Evolutionary conservation across 35 echinoderm and acorn worm genomes (phyloP).

Genomic region (Heliocidaris erythrogramma): DNA sequence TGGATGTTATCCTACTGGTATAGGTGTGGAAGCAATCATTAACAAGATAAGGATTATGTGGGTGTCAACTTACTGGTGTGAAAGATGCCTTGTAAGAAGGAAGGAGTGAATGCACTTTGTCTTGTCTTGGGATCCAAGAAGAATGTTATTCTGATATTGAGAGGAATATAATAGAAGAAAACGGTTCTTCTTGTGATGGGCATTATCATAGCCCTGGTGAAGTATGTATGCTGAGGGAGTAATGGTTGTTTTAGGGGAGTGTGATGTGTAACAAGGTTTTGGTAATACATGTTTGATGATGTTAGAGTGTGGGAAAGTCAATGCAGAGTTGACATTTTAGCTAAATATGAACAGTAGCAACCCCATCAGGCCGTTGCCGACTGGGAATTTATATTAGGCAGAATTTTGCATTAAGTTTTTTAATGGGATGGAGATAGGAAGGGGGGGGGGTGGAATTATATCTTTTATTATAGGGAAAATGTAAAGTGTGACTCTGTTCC

Average conservation of each 20-base stretch:
- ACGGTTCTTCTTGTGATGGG: background rate
- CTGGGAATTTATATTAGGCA: too few species aligned
- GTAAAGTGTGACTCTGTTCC: too few species aligned
- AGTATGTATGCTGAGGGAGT: background rate
- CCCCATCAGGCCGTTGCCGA: too few species aligned
- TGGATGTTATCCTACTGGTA: background rate
- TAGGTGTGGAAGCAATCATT: background rate
- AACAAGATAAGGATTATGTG: background rate
- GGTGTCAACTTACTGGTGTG: background rate
- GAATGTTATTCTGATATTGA: background rate
- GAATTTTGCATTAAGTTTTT: too few species aligned
- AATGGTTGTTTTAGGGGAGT: background rate
- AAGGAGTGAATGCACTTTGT: slow-evolving; percentile 2
- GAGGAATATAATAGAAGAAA: background rate
- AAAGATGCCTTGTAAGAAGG: background rate
- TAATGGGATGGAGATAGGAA: too few species aligned
- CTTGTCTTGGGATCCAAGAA: background rate
- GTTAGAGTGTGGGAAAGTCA: too few species aligned
- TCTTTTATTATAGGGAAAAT: too few species aligned
- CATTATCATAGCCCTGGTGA: background rate
- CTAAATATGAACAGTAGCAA: too few species aligned
- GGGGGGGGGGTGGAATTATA: too few species aligned
- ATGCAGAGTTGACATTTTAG: too few species aligned
- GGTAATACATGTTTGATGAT: too few species aligned
- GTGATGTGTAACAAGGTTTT: too few species aligned